phyloP scores from a whole-genome alignment of 2,113 vertebrate genomes.

The Galeopterus variegatus region DNA sequence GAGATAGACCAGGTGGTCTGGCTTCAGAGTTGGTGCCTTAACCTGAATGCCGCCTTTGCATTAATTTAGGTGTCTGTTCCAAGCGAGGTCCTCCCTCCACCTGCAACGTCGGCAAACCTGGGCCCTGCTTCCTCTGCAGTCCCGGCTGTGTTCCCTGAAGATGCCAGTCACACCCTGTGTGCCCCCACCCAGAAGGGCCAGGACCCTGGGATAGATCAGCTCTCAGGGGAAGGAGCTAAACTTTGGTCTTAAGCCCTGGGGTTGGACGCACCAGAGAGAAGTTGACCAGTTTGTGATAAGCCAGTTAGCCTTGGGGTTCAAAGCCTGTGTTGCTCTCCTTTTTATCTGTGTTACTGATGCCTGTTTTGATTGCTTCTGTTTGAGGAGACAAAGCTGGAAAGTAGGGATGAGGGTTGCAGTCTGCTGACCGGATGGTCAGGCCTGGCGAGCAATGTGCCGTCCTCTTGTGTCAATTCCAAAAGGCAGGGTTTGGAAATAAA shows the following conservation, averaged over 20 bases:
- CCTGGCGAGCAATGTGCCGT: conserved; percentile 66
- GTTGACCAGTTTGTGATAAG: conserved; percentile 25
- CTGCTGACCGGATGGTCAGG: conserved; percentile 83
- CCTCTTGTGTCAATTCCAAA: conserved; percentile 77
- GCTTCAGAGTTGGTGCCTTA: neutral
- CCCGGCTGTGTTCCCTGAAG: neutral
- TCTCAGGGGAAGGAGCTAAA: neutral
- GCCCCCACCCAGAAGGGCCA: neutral
- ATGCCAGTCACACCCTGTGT: neutral
- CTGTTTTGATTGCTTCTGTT: conserved; percentile 86
- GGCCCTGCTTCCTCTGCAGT: neutral
- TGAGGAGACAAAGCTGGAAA: conserved; percentile 73
- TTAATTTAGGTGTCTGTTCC: too few species aligned
- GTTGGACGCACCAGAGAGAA: conserved; percentile 10
- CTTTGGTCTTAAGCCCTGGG: neutral
- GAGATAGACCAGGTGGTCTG: neutral
- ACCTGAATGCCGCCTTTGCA: fast-evolving
- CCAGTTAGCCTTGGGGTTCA: conserved; percentile 61
- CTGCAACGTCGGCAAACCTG: neutral
- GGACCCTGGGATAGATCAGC: neutral
- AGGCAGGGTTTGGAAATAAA: conserved; percentile 75
- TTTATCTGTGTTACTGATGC: conserved; percentile 78
- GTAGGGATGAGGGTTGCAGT: conserved; percentile 67
- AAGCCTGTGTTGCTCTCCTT: conserved; percentile 9
- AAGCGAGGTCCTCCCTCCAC: neutral